phyloP scores from a whole-genome alignment of 2,888 invertebrate species.

The Eueremaeus valkanovi region DNA sequence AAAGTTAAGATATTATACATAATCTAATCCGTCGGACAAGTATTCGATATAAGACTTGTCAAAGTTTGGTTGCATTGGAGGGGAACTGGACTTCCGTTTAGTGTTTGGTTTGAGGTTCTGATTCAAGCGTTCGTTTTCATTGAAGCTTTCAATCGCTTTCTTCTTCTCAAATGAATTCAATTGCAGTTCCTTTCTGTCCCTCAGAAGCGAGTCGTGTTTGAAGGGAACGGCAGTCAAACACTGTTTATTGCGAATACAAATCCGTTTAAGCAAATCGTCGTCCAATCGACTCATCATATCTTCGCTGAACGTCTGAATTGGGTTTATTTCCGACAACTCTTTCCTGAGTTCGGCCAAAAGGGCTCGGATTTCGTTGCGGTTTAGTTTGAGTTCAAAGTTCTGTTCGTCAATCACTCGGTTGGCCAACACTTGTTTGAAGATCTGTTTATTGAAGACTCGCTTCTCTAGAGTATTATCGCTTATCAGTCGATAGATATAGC shows the following conservation, averaged over 20 bases:
- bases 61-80: no score
- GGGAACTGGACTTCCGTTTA: no score
- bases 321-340: neutral
- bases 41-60: no score
- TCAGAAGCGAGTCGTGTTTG: slow-evolving; percentile 87
- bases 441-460: slow-evolving; percentile 96
- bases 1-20: no score
- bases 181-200: slow-evolving; percentile 91
- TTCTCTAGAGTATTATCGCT: slow-evolving; percentile 96
- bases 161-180: slow-evolving; percentile 88
- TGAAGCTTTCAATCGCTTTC: slow-evolving; percentile 85
- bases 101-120: no score
- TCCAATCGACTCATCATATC: no score
- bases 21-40: no score
- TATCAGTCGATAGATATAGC: slow-evolving; percentile 92
- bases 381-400: slow-evolving; percentile 67
- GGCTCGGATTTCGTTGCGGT: slow-evolving; percentile 50
- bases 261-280: no score
- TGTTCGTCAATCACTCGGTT: slow-evolving; percentile 97
- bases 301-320: no score
- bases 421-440: slow-evolving; percentile 76
- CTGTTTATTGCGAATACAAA: no score
- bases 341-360: slow-evolving; percentile 51
- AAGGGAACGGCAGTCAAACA: slow-evolving; percentile 58
- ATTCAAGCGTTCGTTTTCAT: slow-evolving; percentile 74